Conservation (phyloP, 1,140 invertebrate species). For the Matsumurasca onukii region DNA sequence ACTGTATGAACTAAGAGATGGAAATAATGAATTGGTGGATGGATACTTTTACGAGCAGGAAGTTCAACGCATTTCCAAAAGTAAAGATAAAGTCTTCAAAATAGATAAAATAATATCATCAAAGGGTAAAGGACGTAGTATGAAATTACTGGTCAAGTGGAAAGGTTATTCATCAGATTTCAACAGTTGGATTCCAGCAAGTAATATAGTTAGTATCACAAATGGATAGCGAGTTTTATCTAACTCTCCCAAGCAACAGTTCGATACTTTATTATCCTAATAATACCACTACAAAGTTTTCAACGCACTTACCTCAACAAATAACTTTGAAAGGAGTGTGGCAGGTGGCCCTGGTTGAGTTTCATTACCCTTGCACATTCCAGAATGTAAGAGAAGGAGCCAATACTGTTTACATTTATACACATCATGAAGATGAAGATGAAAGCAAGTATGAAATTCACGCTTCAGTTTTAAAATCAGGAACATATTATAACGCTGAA, state of each 20-base stretch:
- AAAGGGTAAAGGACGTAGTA: neutral
- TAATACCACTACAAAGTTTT: neutral
- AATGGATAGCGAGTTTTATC: neutral
- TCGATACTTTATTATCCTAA: neutral
- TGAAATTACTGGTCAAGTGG: neutral
- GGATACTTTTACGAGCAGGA: neutral
- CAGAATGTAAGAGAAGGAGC: neutral
- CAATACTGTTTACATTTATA: neutral
- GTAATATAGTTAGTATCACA: neutral
- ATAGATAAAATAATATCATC: neutral
- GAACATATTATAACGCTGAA: neutral
- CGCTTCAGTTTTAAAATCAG: neutral
- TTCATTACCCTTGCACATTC: neutral
- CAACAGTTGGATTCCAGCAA: neutral
- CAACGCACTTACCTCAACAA: neutral
- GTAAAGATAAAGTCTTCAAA: neutral
- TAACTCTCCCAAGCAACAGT: neutral
- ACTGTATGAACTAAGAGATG: neutral
- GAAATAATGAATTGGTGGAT: neutral
- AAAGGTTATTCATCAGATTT: neutral
- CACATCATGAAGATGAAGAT: neutral
- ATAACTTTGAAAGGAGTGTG: neutral
- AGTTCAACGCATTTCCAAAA: neutral
- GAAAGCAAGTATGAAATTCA: neutral
- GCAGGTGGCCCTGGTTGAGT: neutral